phyloP scores from a whole-genome alignment of 2,797 vertebrate species.

The Chlorospingus flavigularis region DNA sequence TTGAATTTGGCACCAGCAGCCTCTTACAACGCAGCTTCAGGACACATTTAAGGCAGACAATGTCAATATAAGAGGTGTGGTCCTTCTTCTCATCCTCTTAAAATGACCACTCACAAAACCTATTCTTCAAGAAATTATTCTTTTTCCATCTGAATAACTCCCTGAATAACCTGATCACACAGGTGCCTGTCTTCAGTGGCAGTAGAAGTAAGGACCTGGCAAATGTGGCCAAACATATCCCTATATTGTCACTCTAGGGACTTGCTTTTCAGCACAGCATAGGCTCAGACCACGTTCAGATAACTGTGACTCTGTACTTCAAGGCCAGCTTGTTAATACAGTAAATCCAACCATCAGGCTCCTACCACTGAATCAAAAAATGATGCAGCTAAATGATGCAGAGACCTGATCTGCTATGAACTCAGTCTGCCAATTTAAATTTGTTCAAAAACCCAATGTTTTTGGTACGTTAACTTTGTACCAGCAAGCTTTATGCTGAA shows the following conservation, averaged over 20 bases:
- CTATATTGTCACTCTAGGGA: background rate
- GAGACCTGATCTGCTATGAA: constrained; percentile 8
- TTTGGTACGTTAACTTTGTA: constrained; percentile 52
- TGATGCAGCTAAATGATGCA: constrained; percentile 37
- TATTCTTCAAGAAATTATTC: background rate
- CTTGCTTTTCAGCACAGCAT: background rate
- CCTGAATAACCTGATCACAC: background rate
- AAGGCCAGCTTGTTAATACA: constrained; percentile 10
- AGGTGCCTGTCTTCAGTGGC: background rate
- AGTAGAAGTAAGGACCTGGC: background rate
- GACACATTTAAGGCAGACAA: background rate
- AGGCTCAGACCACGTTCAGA: background rate
- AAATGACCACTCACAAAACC: background rate
- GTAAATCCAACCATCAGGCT: background rate
- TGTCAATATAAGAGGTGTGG: background rate
- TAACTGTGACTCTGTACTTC: background rate
- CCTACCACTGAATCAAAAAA: constrained; percentile 2
- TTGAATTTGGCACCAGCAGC: background rate
- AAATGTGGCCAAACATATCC: background rate
- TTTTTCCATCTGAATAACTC: background rate
- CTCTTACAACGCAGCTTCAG: background rate
- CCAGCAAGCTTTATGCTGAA: constrained; percentile 61
- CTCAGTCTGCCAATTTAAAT: constrained; percentile 34
- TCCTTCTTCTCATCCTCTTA: background rate
- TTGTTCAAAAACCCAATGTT: constrained; percentile 17